Conservation (phyloP, 2,888 invertebrate species). For the Leistus spinibarbis region DNA sequence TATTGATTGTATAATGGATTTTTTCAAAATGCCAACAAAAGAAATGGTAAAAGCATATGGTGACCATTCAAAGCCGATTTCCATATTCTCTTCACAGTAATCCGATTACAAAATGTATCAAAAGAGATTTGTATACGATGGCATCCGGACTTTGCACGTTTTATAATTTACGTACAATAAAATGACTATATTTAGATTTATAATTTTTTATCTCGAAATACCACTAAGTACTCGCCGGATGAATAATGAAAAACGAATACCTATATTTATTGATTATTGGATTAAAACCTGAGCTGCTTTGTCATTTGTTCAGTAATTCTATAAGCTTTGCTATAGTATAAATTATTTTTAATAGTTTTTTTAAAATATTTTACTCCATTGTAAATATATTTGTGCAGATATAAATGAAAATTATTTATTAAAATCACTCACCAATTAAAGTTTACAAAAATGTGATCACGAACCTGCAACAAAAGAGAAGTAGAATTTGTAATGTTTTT, state of each 20-base stretch:
- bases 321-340: background rate
- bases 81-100: conserved; percentile 32
- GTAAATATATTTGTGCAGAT: no score
- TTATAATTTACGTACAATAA: background rate
- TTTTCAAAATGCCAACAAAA: no score
- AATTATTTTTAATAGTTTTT: background rate
- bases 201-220: background rate
- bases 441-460: no score
- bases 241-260: background rate
- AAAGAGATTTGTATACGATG: background rate
- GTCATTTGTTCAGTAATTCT: background rate
- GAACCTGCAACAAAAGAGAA: background rate
- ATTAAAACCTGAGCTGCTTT: background rate
- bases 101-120: conserved; percentile 29
- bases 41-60: no score
- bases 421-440: no score
- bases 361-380: no score
- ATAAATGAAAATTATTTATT: no score
- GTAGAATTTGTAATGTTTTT: background rate
- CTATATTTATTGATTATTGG: background rate
- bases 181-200: background rate
- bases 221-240: background rate
- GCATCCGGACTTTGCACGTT: background rate
- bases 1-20: no score
- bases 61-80: no score